phyloP scores from a whole-genome alignment of 2,888 invertebrate species.

The Stegophylla sp. region DNA sequence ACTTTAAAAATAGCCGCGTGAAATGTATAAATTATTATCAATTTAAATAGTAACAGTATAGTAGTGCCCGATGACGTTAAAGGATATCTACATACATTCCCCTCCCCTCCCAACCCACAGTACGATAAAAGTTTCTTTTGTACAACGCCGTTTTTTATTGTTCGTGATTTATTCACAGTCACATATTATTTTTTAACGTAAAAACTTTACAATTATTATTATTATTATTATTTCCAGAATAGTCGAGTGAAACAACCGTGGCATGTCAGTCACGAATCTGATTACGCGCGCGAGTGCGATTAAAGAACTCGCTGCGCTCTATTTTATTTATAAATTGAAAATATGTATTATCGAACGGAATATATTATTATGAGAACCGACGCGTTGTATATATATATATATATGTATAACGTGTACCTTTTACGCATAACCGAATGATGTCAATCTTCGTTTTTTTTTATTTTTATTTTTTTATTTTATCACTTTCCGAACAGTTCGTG shows the following conservation, averaged over 20 bases:
- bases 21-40: too few species aligned
- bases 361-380: too few species aligned
- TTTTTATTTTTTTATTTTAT: conserved; percentile 29
- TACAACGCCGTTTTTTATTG: too few species aligned
- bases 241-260: conserved; percentile 5
- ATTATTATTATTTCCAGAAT: background rate
- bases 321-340: conserved; percentile 27
- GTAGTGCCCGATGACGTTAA: too few species aligned
- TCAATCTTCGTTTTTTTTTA: conserved; percentile 34
- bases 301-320: background rate
- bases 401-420: too few species aligned
- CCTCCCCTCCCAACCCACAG: too few species aligned
- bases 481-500: conserved; percentile 16
- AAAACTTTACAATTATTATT: background rate
- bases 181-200: background rate
- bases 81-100: too few species aligned
- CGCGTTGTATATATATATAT: too few species aligned
- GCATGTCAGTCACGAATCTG: conserved; percentile 21
- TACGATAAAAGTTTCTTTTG: too few species aligned
- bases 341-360: conserved; percentile 10
- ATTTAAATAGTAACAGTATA: too few species aligned
- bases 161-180: conserved; percentile 1
- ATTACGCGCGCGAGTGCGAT: background rate
- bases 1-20: too few species aligned
- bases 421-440: conserved; percentile 13